A percentile compares a stretch with the other conserved stretches of the same genome.
phyloP scores from a whole-genome alignment of 1,140 invertebrate genomes.

The Drosophila equinoxialis region DNA sequence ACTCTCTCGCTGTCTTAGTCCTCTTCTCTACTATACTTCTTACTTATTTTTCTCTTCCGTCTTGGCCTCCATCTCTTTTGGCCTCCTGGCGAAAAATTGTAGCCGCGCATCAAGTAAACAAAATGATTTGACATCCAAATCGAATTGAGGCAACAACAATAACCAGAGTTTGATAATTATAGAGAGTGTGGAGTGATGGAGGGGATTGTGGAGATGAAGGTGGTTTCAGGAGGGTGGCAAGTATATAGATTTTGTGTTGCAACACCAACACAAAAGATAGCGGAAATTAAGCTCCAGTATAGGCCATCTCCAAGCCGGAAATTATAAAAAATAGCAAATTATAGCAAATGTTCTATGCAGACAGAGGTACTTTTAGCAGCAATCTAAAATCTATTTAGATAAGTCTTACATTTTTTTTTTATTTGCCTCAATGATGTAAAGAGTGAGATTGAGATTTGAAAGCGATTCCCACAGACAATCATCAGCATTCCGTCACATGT shows the following conservation, averaged over 20 bases:
- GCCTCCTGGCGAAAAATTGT: conserved; percentile 45
- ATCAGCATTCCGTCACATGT: too few species aligned
- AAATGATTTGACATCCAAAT: conserved; percentile 66
- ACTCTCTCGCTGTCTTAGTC: neutral
- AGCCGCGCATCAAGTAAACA: conserved; percentile 72
- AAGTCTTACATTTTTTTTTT: neutral
- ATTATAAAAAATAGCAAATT: conserved; percentile 53
- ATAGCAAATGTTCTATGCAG: conserved; percentile 52
- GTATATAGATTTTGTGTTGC: conserved; percentile 44
- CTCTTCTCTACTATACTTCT: too few species aligned
- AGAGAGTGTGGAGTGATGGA: conserved; percentile 15
- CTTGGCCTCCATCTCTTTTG: neutral
- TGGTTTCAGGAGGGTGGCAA: conserved; percentile 14
- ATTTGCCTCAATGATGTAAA: neutral
- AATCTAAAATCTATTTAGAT: conserved; percentile 24
- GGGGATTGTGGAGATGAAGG: too few species aligned
- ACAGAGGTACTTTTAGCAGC: conserved; percentile 35
- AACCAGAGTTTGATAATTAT: conserved; percentile 73
- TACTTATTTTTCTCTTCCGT: too few species aligned
- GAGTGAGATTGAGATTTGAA: too few species aligned
- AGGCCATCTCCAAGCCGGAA: conserved; percentile 43
- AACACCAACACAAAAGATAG: conserved; percentile 33
- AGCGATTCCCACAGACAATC: too few species aligned
- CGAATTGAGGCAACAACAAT: conserved; percentile 59
- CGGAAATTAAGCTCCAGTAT: conserved; percentile 62